Evolutionary conservation across 2,113 vertebrate genomes (phyloP).

Genomic region (Coptodon bakossiorum): DNA sequence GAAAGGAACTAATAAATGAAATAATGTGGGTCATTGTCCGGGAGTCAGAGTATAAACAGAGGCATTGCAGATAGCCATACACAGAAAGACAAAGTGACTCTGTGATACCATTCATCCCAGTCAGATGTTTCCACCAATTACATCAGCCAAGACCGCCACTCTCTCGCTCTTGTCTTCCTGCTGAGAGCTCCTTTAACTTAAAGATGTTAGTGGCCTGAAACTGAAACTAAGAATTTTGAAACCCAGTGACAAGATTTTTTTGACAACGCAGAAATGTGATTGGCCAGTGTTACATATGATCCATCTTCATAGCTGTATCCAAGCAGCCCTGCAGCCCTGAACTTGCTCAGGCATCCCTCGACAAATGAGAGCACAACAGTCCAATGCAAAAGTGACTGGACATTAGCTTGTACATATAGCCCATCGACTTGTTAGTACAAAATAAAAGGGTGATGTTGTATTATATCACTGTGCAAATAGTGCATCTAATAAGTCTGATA

Average conservation of each 20-base stretch:
- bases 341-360: neutral
- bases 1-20: neutral
- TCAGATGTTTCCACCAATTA: slow-evolving; percentile 14
- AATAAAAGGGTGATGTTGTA: neutral
- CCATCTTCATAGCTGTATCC: neutral
- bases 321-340: neutral
- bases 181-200: neutral
- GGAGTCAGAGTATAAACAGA: slow-evolving; percentile 2
- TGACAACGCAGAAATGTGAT: neutral
- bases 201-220: neutral
- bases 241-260: neutral
- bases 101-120: neutral
- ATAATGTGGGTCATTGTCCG: slow-evolving; percentile 5
- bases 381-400: neutral
- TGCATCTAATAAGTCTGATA: neutral
- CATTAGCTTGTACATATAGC: neutral
- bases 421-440: neutral
- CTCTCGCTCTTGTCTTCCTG: neutral
- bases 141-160: neutral
- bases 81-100: slow-evolving; percentile 16
- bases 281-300: neutral
- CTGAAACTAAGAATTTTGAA: neutral
- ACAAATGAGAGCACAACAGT: neutral
- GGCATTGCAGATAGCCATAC: neutral
- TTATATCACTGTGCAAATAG: neutral